Conservation (phyloP, 2,888 invertebrate species). For the Nomada lathburiana region DNA sequence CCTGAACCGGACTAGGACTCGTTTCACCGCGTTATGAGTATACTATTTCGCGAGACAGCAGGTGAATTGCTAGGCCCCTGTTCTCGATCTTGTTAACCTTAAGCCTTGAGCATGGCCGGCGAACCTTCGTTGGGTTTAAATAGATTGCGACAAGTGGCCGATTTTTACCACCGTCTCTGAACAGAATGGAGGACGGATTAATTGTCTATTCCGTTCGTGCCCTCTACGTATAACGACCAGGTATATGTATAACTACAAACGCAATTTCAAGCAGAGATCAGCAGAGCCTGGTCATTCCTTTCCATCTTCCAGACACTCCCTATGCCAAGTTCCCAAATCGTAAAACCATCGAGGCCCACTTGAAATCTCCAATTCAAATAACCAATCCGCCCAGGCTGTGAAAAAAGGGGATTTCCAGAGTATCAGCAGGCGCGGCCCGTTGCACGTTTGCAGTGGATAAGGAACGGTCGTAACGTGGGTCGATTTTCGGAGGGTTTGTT, state of each 20-base stretch:
- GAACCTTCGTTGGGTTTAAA: too few relatives aligned
- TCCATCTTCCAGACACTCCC: not conserved
- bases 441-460: not conserved
- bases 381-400: not conserved
- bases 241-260: not conserved
- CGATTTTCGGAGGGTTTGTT: slow-evolving; percentile 1
- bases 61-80: not conserved
- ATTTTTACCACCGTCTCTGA: too few relatives aligned
- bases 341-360: not conserved
- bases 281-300: not conserved
- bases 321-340: too few relatives aligned
- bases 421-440: not conserved
- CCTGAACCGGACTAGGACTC: not conserved
- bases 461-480: not conserved
- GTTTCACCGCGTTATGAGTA: not conserved
- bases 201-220: too few relatives aligned
- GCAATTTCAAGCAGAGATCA: not conserved
- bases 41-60: not conserved
- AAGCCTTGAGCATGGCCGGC: too few relatives aligned
- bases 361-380: not conserved
- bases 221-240: too few relatives aligned
- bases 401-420: not conserved
- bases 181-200: too few relatives aligned
- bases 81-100: too few relatives aligned
- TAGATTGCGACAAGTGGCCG: too few relatives aligned